Conservation (phyloP, 2,888 invertebrate species). For the Helobdella robusta region DNA sequence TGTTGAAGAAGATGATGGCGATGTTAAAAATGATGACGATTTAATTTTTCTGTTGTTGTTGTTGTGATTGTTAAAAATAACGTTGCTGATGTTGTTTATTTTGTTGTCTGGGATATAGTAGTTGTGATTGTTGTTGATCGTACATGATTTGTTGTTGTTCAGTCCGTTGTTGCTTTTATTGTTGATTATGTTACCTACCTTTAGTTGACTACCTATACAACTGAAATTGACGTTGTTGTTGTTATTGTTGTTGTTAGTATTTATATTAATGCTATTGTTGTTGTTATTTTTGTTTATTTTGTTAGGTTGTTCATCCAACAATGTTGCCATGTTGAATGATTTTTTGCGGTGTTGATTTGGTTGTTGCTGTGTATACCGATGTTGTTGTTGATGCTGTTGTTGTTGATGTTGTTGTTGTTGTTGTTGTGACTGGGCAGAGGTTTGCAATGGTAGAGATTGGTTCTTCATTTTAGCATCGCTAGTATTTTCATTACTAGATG, state of each 20-base stretch:
- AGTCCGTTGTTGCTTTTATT: not conserved
- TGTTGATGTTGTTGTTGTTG: no score
- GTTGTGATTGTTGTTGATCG: not conserved
- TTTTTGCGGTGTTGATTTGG: no score
- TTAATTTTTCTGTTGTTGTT: not conserved
- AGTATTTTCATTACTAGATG: no score
- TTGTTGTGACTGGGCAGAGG: not conserved
- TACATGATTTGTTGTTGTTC: not conserved
- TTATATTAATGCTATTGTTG: not conserved
- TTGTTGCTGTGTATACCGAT: no score
- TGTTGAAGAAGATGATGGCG: not conserved
- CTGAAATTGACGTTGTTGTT: not conserved
- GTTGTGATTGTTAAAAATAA: not conserved
- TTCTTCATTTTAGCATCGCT: no score
- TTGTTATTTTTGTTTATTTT: not conserved
- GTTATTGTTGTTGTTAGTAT: not conserved
- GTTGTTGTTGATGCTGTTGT: no score
- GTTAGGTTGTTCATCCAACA: no score
- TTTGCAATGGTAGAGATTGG: no score
- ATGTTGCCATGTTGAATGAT: no score
- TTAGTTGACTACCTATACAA: no score
- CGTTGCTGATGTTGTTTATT: not conserved
- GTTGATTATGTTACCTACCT: not conserved
- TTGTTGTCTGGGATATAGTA: not conserved
- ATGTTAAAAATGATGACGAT: not conserved